phyloP scores from a whole-genome alignment of 1,140 invertebrate species.

The Lucilia cuprina region DNA sequence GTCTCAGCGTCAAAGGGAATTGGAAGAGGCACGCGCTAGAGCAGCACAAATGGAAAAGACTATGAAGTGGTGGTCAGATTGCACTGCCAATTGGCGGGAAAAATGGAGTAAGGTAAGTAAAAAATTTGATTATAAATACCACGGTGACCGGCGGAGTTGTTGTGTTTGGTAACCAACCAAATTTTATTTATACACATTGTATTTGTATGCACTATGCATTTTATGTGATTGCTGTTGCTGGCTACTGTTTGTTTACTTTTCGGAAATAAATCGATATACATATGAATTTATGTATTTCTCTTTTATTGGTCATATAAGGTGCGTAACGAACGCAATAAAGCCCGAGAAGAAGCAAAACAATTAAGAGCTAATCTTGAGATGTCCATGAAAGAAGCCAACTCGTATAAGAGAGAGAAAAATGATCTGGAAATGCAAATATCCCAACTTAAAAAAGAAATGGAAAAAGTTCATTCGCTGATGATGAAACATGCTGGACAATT shows the following conservation, averaged over 20 bases:
- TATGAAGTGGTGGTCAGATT: conserved; percentile 96
- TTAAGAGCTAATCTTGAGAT: conserved; percentile 81
- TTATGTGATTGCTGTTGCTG: background rate
- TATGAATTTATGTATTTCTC: background rate
- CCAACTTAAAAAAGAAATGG: conserved; percentile 82
- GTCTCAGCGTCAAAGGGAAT: conserved; percentile 77
- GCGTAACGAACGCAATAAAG: conserved; percentile 84
- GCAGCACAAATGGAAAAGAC: conserved; percentile 98
- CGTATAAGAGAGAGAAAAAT: conserved; percentile 79
- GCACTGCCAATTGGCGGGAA: conserved; percentile 76
- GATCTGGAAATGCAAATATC: conserved; percentile 82
- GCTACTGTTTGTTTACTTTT: background rate
- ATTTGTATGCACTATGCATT: too few species aligned
- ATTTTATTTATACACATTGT: background rate
- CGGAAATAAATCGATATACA: background rate
- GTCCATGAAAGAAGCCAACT: conserved; percentile 78
- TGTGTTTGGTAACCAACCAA: conserved; percentile 13
- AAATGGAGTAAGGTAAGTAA: conserved; percentile 90
- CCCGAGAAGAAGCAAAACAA: conserved; percentile 84
- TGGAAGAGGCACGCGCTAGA: conserved; percentile 88
- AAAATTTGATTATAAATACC: background rate
- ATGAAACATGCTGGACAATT: conserved; percentile 75
- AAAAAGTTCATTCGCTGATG: conserved; percentile 73
- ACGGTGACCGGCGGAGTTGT: background rate
- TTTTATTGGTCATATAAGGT: conserved; percentile 63